phyloP scores from a whole-genome alignment of 2,113 vertebrate species.

The Struthio camelus region DNA sequence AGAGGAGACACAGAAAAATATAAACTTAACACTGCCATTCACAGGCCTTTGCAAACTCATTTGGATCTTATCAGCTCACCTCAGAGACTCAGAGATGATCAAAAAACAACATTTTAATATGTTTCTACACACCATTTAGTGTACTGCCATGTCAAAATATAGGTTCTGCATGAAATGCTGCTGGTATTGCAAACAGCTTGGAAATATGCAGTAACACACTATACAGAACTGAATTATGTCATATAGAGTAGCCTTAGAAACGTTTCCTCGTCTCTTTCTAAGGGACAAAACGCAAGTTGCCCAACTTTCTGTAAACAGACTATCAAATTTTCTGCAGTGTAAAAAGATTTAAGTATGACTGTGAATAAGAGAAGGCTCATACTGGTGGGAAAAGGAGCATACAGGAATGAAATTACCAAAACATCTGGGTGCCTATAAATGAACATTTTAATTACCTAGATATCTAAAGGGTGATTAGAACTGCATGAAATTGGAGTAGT shows the following conservation, averaged over 20 bases:
- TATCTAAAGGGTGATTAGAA: background rate
- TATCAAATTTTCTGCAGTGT: background rate
- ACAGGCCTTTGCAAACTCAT: background rate
- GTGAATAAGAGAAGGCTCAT: background rate
- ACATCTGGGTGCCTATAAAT: background rate
- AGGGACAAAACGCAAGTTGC: background rate
- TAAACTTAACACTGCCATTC: background rate
- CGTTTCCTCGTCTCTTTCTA: background rate
- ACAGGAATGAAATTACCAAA: background rate
- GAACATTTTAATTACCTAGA: background rate
- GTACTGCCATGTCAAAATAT: background rate
- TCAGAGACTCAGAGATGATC: background rate
- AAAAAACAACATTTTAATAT: background rate
- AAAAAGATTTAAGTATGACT: background rate
- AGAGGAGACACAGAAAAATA: background rate
- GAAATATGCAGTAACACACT: background rate
- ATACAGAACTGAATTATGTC: background rate
- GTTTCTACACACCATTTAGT: background rate
- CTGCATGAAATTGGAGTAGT: background rate
- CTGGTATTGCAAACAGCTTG: background rate
- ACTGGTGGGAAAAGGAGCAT: background rate
- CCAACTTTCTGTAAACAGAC: background rate
- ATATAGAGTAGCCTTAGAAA: background rate
- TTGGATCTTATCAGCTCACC: background rate
- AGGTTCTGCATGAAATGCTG: background rate